Evolutionary conservation across 2,113 vertebrate genomes (phyloP).

Genomic region (Bungarus multicinctus): DNA sequence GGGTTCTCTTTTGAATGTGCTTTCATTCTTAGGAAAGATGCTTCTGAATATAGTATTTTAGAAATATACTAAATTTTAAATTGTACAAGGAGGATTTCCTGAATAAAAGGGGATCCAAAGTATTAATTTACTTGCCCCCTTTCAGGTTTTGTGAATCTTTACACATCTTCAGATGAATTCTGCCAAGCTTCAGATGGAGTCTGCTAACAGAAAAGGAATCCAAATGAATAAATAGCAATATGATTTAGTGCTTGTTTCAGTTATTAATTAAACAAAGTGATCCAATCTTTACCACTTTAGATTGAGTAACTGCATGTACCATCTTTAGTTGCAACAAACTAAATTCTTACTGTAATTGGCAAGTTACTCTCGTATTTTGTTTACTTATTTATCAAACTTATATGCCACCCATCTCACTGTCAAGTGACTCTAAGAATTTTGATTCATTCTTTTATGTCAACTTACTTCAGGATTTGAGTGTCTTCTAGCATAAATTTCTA

Average conservation of each 20-base stretch:
- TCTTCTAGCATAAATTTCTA: neutral
- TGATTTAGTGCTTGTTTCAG: neutral
- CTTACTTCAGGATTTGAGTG: neutral
- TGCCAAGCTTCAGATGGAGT: neutral
- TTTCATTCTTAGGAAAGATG: constrained; percentile 4
- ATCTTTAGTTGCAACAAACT: neutral
- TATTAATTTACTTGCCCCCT: neutral
- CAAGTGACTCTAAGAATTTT: neutral
- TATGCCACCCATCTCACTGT: neutral
- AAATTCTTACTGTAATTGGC: neutral
- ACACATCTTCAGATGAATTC: neutral
- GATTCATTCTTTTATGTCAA: neutral
- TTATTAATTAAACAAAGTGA: neutral
- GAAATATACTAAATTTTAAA: neutral
- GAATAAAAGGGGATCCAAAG: neutral
- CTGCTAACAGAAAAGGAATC: neutral
- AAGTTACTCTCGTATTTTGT: neutral
- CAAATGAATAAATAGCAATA: neutral
- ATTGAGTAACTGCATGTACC: neutral
- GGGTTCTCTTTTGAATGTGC: neutral
- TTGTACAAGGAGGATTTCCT: constrained; percentile 21
- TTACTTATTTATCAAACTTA: neutral
- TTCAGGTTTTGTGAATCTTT: neutral
- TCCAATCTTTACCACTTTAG: neutral
- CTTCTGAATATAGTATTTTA: constrained; percentile 1